Evolutionary conservation across 2,888 invertebrate genomes (phyloP).

Genomic region (Thecocarcelia acutangulata): DNA sequence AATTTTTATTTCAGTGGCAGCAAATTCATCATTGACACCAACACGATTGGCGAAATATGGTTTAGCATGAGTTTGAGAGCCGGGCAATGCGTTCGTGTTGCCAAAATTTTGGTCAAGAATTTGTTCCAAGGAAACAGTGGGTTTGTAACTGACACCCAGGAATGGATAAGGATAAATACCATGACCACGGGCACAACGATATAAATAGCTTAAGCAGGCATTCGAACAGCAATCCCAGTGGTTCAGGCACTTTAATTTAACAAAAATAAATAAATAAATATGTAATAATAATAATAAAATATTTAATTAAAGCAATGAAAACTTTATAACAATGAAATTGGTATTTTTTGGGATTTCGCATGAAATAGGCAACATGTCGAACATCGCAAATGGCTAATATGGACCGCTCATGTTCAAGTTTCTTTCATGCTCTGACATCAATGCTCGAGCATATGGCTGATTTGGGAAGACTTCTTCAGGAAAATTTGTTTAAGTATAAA

Average conservation of each 20-base stretch:
- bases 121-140: conserved; percentile 57
- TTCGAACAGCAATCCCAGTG: conserved; percentile 79
- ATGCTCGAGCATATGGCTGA: too few relatives aligned
- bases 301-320: background rate
- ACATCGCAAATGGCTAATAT: too few relatives aligned
- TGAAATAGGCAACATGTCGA: too few relatives aligned
- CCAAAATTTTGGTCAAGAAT: conserved; percentile 69
- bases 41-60: conserved; percentile 31
- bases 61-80: background rate
- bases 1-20: conserved; percentile 14
- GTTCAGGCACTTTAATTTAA: conserved; percentile 75
- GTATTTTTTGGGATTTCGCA: too few relatives aligned
- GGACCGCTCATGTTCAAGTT: too few relatives aligned
- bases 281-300: background rate
- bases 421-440: too few relatives aligned
- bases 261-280: conserved; percentile 8
- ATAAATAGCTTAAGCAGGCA: conserved; percentile 77
- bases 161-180: conserved; percentile 56
- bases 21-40: conserved; percentile 1
- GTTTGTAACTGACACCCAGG: conserved; percentile 41
- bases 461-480: too few relatives aligned
- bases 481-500: too few relatives aligned
- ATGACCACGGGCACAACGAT: conserved; percentile 72
- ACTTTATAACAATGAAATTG: background rate
- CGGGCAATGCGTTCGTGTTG: background rate